phyloP scores from a whole-genome alignment of 2,797 vertebrate species.

The Galagoides demidoff region DNA sequence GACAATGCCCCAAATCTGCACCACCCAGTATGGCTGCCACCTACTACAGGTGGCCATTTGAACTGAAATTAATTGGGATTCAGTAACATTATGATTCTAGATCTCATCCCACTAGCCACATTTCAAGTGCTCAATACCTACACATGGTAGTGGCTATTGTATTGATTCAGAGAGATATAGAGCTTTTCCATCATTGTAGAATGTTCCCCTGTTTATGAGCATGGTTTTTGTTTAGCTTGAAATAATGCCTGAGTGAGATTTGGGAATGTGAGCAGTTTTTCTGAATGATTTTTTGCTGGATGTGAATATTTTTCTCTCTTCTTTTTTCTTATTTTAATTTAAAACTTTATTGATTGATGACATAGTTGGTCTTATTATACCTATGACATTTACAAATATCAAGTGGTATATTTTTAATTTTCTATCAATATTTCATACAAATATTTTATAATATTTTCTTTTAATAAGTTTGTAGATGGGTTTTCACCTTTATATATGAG shows the following conservation, averaged over 20 bases:
- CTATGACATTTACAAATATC: not conserved
- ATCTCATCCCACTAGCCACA: not conserved
- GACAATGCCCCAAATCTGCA: not conserved
- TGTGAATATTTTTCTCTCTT: not conserved
- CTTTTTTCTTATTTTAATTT: not conserved
- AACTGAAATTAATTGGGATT: not conserved
- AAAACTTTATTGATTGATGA: not conserved
- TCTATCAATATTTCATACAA: not conserved
- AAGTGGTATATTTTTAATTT: not conserved
- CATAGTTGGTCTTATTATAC: not conserved
- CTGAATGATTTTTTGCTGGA: not conserved
- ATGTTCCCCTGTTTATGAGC: not conserved
- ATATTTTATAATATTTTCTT: not conserved
- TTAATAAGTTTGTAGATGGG: not conserved
- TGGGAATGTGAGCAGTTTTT: not conserved
- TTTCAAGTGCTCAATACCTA: not conserved
- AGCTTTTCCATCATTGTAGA: not conserved
- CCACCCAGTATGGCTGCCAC: not conserved
- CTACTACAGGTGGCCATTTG: not conserved
- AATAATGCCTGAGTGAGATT: not conserved
- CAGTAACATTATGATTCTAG: not conserved
- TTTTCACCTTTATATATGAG: not conserved
- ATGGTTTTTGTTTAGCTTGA: not conserved
- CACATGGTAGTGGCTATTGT: not conserved
- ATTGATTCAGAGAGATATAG: not conserved